Percentiles rank a stretch among this genome's conserved stretches.
phyloP scores from a whole-genome alignment of 2,797 vertebrate genomes.

The Harpagifer antarcticus region DNA sequence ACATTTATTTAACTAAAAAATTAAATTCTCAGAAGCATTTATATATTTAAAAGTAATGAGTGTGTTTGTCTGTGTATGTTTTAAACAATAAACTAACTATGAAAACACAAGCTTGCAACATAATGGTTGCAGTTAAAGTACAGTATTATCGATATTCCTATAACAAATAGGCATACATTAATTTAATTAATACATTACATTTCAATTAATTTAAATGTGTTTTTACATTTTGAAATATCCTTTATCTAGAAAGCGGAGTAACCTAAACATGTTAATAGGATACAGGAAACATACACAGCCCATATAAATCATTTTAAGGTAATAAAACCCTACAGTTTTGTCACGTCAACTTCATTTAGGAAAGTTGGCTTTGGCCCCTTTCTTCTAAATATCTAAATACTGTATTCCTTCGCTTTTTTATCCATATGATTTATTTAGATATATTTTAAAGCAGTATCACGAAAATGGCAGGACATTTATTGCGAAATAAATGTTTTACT shows the following conservation, averaged over 20 bases:
- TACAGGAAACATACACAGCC: neutral
- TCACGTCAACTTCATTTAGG: neutral
- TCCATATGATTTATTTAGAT: neutral
- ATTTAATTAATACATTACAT: neutral
- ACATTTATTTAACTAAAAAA: neutral
- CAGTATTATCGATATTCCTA: neutral
- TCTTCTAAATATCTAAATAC: neutral
- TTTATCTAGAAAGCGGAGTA: neutral
- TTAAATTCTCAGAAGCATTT: neutral
- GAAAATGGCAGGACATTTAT: neutral
- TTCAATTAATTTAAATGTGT: neutral
- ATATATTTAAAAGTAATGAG: neutral
- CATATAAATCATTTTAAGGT: neutral
- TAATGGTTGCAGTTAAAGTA: neutral
- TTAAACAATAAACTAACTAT: neutral
- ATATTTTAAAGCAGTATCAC: neutral
- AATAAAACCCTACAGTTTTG: neutral
- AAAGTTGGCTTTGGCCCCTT: neutral
- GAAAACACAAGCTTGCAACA: neutral
- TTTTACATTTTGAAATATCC: neutral
- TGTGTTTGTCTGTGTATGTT: neutral
- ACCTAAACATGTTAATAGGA: constrained; percentile 6
- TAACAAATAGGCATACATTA: neutral
- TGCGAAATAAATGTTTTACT: neutral
- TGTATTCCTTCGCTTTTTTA: neutral